Evolutionary conservation across 2,888 invertebrate genomes (phyloP), one percentile per base, ranked within the genome.

Genomic region (Tryphoninae sp.): DNA sequence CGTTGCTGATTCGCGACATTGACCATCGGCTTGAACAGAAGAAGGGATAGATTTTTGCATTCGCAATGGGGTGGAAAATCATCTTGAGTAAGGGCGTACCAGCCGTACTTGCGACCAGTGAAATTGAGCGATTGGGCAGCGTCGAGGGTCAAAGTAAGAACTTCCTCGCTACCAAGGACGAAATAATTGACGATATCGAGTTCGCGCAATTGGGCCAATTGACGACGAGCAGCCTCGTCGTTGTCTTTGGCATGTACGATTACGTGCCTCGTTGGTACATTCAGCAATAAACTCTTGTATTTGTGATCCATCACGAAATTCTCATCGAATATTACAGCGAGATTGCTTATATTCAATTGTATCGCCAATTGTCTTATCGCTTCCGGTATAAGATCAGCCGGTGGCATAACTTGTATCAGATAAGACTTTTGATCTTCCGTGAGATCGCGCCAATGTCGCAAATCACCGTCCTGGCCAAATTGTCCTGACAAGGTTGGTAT

Each of bases 251-350:
- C 93, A 7, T 94, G 94, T 2, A 96, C 95, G 82, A 98, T 98
- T 0, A 98, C 95, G 91, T 98, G 98, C 9, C 98, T 94, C 0
- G 97, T 97, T 6, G 98, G 97, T 76, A 98, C 96, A 90, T 98
- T 98, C 92, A 97, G 95, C 51, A 98, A 93, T 8, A 98, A 92
- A 9, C 97, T 96, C 92, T 98, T 97, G 92, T 97, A 98, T 92
- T 98, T 98, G 93, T 98, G 97, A 89, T 98, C 97, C 96, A 98
- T 97, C 11, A 97, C 96, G 90, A 97, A 98, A 53, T 95, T 95
- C 26, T 96, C 95, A 88, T 99, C 98, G 90, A 97, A 98, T 62
- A 99, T 93, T 67, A 99, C 96, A 6, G 97, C 98, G 13, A 98
- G 97, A 90, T 97, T 98, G 64, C 84, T 87, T 75, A 98, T 96